These are phyloP conservation scores for Phyllotreta striolata DNA, from an alignment of 2,888 invertebrate species.

Conservation along the genomic window DNA sequence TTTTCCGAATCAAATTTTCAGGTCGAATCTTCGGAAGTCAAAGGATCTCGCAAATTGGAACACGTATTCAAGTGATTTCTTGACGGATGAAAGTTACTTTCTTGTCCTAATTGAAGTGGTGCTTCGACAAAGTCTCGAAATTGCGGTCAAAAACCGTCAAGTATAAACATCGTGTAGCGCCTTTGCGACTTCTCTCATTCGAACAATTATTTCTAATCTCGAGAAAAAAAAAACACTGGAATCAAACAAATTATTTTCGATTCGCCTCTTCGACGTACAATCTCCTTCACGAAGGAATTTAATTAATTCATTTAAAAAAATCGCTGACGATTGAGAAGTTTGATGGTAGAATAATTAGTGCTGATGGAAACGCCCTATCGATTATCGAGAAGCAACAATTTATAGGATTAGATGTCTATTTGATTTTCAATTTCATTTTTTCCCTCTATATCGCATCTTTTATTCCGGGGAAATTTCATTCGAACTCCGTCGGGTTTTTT, in stretches of 20 bases:
- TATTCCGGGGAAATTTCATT: constrained; percentile 21
- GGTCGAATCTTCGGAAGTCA: constrained; percentile 2
- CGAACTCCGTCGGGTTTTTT: constrained; percentile 28
- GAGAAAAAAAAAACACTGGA: no score
- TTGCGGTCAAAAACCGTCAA: constrained; percentile 22
- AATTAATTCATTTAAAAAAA: no score
- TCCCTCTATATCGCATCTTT: constrained; percentile 19
- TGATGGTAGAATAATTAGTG: no score
- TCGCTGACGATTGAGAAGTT: no score
- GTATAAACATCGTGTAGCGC: constrained; percentile 7
- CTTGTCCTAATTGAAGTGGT: constrained; percentile 26
- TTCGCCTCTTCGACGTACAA: no score
- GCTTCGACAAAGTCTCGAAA: constrained; percentile 23
- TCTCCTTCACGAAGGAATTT: no score
- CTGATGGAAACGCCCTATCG: no score
- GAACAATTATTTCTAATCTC: no score
- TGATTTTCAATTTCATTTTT: no score
- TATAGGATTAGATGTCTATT: not conserved
- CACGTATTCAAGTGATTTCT: constrained; percentile 30
- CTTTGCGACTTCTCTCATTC: no score
- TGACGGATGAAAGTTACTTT: constrained; percentile 26
- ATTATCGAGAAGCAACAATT: no score
- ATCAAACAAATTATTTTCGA: no score
- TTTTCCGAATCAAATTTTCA: constrained; percentile 26
- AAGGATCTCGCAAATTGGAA: constrained; percentile 24